Conservation (phyloP, 2,888 invertebrate species). For the Drosophila anceps region DNA sequence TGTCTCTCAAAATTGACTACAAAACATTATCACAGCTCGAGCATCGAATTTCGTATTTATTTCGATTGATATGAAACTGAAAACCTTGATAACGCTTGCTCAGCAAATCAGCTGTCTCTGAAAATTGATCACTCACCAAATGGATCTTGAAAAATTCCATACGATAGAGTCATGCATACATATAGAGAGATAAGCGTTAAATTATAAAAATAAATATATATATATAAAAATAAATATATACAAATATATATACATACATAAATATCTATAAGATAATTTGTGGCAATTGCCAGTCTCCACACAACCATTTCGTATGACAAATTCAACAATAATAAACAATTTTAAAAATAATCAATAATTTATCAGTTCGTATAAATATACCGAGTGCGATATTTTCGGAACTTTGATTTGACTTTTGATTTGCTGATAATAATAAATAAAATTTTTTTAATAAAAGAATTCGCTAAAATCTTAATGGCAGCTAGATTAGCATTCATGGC, state of each 20-base stretch:
- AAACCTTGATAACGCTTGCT: conserved; percentile 34
- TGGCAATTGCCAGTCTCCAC: not conserved
- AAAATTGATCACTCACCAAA: conserved; percentile 21
- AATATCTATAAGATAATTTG: not conserved
- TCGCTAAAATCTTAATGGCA: not conserved
- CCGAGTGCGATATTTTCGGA: conserved; percentile 1
- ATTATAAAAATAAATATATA: not conserved
- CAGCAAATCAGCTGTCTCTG: conserved; percentile 38
- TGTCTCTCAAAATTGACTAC: conserved; percentile 67
- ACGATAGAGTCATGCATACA: conserved; percentile 25
- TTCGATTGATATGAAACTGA: conserved; percentile 53
- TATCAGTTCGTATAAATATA: not conserved
- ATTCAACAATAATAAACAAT: not conserved
- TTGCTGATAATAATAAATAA: conserved; percentile 1
- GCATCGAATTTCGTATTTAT: conserved; percentile 73
- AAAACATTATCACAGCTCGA: conserved; percentile 70
- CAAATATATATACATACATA: not conserved
- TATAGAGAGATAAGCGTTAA: conserved; percentile 6
- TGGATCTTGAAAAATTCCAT: conserved; percentile 39
- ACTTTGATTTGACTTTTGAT: not conserved
- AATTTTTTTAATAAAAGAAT: not conserved
- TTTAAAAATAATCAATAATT: conserved; percentile 4
- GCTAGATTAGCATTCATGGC: not conserved
- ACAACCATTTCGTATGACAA: not conserved
- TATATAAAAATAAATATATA: not conserved